A percentile compares a stretch with the other conserved stretches of the same genome.
Evolutionary conservation across 64 coral and sea anemone species (phyloP).

Genomic region (Anthopleura sola): DNA sequence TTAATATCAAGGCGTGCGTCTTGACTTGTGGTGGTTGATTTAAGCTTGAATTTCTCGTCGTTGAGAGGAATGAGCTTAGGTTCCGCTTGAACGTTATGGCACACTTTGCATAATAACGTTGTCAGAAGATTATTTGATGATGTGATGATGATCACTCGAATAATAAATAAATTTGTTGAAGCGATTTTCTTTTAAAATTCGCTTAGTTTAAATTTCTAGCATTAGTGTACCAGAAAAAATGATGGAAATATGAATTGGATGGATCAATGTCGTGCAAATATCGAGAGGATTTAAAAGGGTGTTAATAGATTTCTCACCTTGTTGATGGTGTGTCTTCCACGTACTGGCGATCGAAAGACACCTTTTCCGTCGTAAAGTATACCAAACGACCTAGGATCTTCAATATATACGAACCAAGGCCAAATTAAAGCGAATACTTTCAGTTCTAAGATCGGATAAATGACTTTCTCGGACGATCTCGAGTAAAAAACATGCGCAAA

Average conservation of each 20-base stretch:
- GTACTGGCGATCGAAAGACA: not conserved
- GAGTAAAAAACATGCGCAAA: not conserved
- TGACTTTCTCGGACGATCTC: not conserved
- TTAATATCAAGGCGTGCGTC: too few relatives aligned
- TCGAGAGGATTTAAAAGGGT: not conserved
- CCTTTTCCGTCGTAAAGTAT: not conserved
- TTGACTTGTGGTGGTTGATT: too few relatives aligned
- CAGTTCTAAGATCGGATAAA: not conserved
- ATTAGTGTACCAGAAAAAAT: too few relatives aligned
- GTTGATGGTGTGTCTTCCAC: not conserved
- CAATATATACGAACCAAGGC: not conserved
- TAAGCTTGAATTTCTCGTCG: too few relatives aligned
- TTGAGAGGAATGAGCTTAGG: too few relatives aligned
- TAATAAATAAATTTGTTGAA: not conserved
- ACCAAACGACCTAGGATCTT: not conserved
- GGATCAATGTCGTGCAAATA: not conserved
- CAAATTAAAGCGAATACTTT: not conserved
- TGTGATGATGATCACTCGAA: not conserved
- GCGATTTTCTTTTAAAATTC: not conserved
- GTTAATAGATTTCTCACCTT: conserved; percentile 18
- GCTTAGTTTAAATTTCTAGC: not conserved
- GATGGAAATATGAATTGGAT: too few relatives aligned
- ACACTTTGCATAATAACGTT: too few relatives aligned
- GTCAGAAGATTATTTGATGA: too few relatives aligned
- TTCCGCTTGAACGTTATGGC: too few relatives aligned